phyloP scores from a whole-genome alignment of 2,888 invertebrate species.

The Tricholauxania praeusta region DNA sequence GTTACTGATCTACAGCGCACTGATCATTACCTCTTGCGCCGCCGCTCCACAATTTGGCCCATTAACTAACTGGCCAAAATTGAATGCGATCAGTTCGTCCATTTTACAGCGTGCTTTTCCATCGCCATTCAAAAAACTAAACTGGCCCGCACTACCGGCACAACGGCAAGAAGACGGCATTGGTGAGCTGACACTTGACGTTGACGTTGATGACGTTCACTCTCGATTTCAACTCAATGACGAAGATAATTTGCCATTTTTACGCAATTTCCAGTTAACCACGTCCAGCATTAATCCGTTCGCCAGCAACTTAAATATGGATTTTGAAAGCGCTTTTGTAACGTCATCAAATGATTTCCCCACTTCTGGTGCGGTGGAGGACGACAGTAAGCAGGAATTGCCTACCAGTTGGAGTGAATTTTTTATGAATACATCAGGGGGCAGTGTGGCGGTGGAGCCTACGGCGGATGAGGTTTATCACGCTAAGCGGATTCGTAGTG shows the following conservation, averaged over 20 bases:
- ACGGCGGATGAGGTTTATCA: conserved; percentile 35
- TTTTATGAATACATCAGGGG: background rate
- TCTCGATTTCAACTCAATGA: conserved; percentile 6
- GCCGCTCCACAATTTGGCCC: too few relatives aligned
- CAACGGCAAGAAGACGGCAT: too few relatives aligned
- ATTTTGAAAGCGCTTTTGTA: background rate
- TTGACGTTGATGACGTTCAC: background rate
- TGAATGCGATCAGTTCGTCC: too few relatives aligned
- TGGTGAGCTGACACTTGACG: too few relatives aligned
- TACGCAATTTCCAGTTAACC: conserved; percentile 15
- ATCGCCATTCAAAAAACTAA: too few relatives aligned
- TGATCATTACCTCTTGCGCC: too few relatives aligned
- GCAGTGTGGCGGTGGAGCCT: conserved; percentile 14
- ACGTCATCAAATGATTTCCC: too few relatives aligned
- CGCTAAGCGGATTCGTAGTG: conserved; percentile 29
- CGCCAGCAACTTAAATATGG: conserved; percentile 19
- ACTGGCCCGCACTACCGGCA: too few relatives aligned
- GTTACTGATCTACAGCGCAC: too few relatives aligned
- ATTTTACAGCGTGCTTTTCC: too few relatives aligned
- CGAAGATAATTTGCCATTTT: conserved; percentile 10
- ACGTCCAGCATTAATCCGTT: conserved; percentile 22
- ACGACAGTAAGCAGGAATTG: conserved; percentile 1
- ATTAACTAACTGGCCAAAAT: too few relatives aligned
- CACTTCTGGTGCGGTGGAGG: conserved; percentile 6
- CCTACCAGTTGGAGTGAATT: background rate